These are phyloP conservation scores for Drosophila tanythrix DNA, from an alignment of 2,888 invertebrate genomes.

Conservation along the genomic window DNA sequence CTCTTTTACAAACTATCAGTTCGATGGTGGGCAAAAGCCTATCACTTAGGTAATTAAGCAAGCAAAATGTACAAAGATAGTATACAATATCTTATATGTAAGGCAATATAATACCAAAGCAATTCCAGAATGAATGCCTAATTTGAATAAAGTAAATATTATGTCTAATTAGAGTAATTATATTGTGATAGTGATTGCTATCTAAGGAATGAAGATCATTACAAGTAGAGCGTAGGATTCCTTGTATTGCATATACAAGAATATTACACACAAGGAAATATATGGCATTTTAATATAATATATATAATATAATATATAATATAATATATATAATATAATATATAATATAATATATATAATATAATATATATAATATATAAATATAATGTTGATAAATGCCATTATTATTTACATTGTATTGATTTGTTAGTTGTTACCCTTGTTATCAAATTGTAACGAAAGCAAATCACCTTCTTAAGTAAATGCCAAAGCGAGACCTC, in stretches of 20 bases:
- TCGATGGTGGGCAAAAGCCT: not conserved
- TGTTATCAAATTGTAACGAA: not conserved
- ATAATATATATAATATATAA: not conserved
- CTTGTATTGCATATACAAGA: too few species aligned
- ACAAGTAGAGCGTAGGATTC: too few species aligned
- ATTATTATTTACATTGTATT: not conserved
- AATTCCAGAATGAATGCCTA: not conserved
- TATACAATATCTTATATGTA: not conserved
- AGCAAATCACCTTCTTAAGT: not conserved
- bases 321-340: not conserved
- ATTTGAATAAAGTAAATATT: not conserved
- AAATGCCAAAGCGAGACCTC: conserved; percentile 9
- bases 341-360: not conserved
- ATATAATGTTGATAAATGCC: not conserved
- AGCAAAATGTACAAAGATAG: not conserved
- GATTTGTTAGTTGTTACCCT: not conserved
- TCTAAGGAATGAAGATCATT: not conserved
- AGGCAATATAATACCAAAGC: not conserved
- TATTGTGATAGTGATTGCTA: not conserved
- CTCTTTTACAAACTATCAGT: not conserved
- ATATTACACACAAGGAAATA: too few species aligned
- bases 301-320: too few species aligned
- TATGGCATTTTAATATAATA: too few species aligned
- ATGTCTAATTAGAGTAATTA: not conserved
- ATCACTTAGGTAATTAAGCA: not conserved